Evolutionary conservation across 2,888 invertebrate genomes (phyloP).

Genomic region (Carabus problematicus): DNA sequence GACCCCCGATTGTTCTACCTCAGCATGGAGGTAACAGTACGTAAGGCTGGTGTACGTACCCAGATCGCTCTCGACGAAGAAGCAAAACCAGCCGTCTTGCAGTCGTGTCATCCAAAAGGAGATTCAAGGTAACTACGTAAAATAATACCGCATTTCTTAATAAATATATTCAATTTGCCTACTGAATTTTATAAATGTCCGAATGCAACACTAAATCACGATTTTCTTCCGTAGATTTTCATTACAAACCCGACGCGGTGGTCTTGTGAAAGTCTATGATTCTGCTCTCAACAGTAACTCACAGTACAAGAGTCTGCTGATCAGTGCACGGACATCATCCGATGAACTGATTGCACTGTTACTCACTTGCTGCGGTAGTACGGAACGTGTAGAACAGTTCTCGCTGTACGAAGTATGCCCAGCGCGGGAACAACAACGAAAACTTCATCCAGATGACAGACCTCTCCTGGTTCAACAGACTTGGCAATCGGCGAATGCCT

Average conservation of each 20-base stretch:
- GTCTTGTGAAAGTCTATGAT: conserved; percentile 92
- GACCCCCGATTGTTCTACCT: conserved; percentile 93
- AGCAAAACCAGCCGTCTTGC: conserved; percentile 87
- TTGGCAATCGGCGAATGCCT: conserved; percentile 71
- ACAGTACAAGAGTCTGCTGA: conserved; percentile 89
- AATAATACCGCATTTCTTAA: neutral
- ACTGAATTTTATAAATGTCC: no score
- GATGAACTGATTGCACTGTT: conserved; percentile 86
- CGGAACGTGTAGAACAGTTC: conserved; percentile 84
- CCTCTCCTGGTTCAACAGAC: conserved; percentile 82
- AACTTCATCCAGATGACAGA: conserved; percentile 85
- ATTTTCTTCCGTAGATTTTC: conserved; percentile 71
- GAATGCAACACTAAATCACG: neutral
- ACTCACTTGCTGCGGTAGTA: conserved; percentile 83
- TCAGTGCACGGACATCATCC: conserved; percentile 88
- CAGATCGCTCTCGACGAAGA: conserved; percentile 86
- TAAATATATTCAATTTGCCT: no score
- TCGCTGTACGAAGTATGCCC: conserved; percentile 82
- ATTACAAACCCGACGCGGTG: conserved; percentile 86
- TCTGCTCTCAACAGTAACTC: conserved; percentile 89
- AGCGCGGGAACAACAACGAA: conserved; percentile 85
- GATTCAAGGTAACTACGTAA: conserved; percentile 75
- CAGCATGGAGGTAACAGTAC: conserved; percentile 91
- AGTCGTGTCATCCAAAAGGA: conserved; percentile 92
- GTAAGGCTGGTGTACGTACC: conserved; percentile 82